Base-by-base conservation (phyloP, 2,797 vertebrate genomes). In the Danionella dracula region DNA sequence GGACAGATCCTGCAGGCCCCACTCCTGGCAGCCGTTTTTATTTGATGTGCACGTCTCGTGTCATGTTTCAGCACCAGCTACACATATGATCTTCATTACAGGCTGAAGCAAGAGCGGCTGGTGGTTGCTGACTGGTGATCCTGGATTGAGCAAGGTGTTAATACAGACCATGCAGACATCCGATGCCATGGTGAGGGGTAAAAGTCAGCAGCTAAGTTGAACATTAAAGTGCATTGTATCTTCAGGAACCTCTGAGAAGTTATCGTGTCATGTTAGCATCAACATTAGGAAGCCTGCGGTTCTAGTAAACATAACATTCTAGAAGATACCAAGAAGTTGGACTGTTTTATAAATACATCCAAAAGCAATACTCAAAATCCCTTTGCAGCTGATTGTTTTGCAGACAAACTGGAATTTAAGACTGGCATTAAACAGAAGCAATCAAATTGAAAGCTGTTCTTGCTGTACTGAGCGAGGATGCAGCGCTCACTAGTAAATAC, bases 31-130 rank as follows among this genome's bases (percentile, higher is more conserved):
- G 85, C 83, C 81, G 83, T 73, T 86, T 87, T 86, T 85, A 89
- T 87, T 87, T 87, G 83, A 88, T 87, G 86, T 87, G 81, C 83
- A 85, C 45, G 83, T 85, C 83, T 82, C 75, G 83, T 85, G 84
- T 86, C 82, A 77, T 78, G 85, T 88, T 89, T 84, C 87, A 86
- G 83, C 9, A 66, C 82, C 72, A 81, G 78, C 80, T 84, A 79
- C 84, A 87, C 88, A 90, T 89, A 84, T 89, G 87, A 90, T 90
- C 85, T 85, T 82, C 86, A 89, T 90, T 90, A 90, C 83, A 80
- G 45, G 83, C 78, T 78, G 78, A 75, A 83, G 80, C 70, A 83
- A 80, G 72, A 85, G 79, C 55, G 75, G 74, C 80, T 78, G 82
- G 80, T 73, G 78, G 82, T 61, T 79, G 76, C 84, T 81, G 83